Conservation (phyloP, 1,140 invertebrate genomes). For the Monomorium pharaonis region DNA sequence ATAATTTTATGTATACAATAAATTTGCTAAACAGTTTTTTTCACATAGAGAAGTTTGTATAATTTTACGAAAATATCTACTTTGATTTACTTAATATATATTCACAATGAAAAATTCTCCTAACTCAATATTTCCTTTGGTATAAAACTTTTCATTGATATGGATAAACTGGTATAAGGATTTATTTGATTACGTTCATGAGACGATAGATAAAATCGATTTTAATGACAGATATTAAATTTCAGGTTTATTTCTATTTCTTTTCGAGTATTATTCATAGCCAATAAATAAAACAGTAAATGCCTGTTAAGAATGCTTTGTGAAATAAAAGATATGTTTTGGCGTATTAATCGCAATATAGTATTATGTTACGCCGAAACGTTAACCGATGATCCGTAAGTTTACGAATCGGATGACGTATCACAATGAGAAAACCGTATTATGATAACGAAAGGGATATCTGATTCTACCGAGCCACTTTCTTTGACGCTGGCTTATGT, state of each 20-base stretch:
- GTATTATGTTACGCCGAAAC: not conserved
- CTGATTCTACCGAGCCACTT: conserved; percentile 10
- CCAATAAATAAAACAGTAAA: conserved; percentile 11
- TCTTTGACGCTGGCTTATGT: conserved; percentile 31
- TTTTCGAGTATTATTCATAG: not conserved
- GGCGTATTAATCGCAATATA: not conserved
- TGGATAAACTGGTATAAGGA: not conserved
- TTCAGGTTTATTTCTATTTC: not conserved
- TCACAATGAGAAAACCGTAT: not conserved
- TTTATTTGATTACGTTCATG: not conserved
- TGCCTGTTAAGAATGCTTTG: not conserved
- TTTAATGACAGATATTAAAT: not conserved
- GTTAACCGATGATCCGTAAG: not conserved
- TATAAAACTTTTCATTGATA: not conserved
- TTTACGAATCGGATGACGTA: conserved; percentile 21
- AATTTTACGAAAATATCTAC: not conserved
- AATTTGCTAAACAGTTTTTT: not conserved
- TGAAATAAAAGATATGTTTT: not conserved
- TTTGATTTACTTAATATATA: not conserved
- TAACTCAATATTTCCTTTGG: not conserved
- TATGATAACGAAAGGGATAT: conserved; percentile 15
- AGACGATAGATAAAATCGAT: not conserved
- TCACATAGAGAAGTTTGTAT: not conserved
- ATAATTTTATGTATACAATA: not conserved
- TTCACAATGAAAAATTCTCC: not conserved